Conservation (phyloP, 2,888 invertebrate genomes). For the Atethmia centrago region DNA sequence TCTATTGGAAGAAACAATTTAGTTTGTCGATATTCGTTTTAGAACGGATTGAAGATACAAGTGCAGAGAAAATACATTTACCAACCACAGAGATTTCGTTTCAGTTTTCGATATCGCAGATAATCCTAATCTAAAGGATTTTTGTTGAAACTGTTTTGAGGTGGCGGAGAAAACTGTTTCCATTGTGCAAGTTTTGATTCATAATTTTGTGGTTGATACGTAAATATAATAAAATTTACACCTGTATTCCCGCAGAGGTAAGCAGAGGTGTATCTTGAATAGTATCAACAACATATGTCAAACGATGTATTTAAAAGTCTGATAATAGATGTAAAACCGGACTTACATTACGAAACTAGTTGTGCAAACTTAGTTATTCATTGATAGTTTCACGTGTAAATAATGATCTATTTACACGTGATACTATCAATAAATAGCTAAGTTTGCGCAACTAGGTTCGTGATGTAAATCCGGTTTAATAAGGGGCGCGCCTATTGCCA, state of each 20-base stretch:
- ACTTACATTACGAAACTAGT: no score
- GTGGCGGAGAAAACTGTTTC: neutral
- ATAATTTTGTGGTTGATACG: neutral
- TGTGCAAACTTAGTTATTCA: no score
- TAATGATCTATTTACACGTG: no score
- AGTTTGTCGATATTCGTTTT: constrained; percentile 50
- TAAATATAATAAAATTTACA: neutral
- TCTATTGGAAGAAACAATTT: constrained; percentile 35
- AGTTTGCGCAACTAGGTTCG: no score
- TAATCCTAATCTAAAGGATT: constrained; percentile 17
- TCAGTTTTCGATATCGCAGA: constrained; percentile 44
- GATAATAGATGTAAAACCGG: neutral
- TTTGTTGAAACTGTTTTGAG: constrained; percentile 19
- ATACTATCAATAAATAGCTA: no score
- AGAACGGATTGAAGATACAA: constrained; percentile 25
- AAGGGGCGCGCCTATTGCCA: no score
- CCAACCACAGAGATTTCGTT: constrained; percentile 39
- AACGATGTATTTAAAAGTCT: neutral
- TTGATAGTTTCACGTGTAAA: no score
- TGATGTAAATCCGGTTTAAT: no score
- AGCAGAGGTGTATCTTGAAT: neutral
- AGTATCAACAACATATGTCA: neutral
- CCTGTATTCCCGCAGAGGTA: no score
- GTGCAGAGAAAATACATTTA: constrained; percentile 39
- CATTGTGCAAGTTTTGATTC: neutral